Percentiles rank a stretch among this genome's conserved stretches.
Evolutionary conservation across 1,140 invertebrate species (phyloP).

Genomic region (Halesus radiatus): DNA sequence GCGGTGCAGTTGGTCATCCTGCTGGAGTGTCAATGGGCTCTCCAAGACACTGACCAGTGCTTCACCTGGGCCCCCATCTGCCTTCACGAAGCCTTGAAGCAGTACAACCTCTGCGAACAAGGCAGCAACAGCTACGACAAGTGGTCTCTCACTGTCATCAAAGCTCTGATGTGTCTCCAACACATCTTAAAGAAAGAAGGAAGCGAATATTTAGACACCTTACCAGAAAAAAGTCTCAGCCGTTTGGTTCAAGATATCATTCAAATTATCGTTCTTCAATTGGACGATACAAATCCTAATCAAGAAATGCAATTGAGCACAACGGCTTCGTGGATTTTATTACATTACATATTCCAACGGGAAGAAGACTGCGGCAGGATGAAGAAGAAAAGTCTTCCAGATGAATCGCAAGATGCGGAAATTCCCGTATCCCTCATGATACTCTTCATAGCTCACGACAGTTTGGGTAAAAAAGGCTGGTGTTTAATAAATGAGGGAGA

Average conservation of each 20-base stretch:
- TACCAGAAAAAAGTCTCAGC: constrained; percentile 70
- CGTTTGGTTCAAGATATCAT: constrained; percentile 83
- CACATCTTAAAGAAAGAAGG: constrained; percentile 75
- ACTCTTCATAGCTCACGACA: constrained; percentile 88
- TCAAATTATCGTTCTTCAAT: constrained; percentile 80
- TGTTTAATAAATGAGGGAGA: constrained; percentile 84
- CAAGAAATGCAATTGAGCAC: constrained; percentile 79
- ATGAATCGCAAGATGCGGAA: constrained; percentile 72
- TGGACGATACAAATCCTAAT: constrained; percentile 75
- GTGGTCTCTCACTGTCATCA: constrained; percentile 77
- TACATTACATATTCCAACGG: constrained; percentile 83
- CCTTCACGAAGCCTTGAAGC: constrained; percentile 75
- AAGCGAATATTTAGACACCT: constrained; percentile 67
- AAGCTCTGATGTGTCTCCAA: constrained; percentile 78
- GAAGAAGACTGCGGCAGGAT: constrained; percentile 69
- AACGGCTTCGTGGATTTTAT: constrained; percentile 85
- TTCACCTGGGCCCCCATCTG: constrained; percentile 83
- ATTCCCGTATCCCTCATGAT: constrained; percentile 84
- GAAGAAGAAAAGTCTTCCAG: constrained; percentile 58
- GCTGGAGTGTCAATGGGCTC: constrained; percentile 80
- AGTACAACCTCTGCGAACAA: constrained; percentile 70
- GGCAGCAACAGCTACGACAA: constrained; percentile 71
- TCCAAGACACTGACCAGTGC: constrained; percentile 74
- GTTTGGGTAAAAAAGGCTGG: constrained; percentile 82
- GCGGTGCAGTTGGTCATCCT: constrained; percentile 74